These are phyloP conservation scores for Aselliscus stoliczkanus DNA, from an alignment of 2,797 vertebrate genomes.

Conservation along the genomic window DNA sequence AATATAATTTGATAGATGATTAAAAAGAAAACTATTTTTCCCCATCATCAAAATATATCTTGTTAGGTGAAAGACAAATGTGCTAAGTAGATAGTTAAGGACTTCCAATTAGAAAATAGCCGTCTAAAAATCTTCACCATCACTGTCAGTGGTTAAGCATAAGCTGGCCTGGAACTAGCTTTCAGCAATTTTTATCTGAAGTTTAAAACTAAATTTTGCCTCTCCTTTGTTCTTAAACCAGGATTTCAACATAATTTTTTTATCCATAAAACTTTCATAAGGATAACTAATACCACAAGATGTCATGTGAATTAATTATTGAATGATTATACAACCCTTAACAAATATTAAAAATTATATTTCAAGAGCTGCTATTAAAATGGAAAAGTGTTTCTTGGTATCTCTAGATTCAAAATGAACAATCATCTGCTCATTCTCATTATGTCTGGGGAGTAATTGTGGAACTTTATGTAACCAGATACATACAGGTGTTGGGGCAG, in stretches of 20 bases:
- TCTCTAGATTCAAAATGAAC: not conserved
- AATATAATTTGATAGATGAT: not conserved
- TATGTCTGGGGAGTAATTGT: constrained; percentile 23
- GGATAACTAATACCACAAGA: not conserved
- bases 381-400: constrained; percentile 29
- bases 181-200: constrained; percentile 10
- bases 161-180: not conserved
- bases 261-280: constrained; percentile 8
- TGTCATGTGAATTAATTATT: constrained; percentile 29
- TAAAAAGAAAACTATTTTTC: constrained; percentile 26
- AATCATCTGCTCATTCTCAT: constrained; percentile 8
- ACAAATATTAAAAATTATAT: constrained; percentile 52
- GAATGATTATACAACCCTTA: not conserved
- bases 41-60: constrained; percentile 1
- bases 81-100: not conserved
- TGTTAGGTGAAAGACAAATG: not conserved
- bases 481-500: not conserved
- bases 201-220: not conserved
- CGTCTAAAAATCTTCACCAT: not conserved
- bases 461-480: not conserved
- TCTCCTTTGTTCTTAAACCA: constrained; percentile 11
- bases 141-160: constrained; percentile 6
- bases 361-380: constrained; percentile 26
- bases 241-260: constrained; percentile 14
- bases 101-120: constrained; percentile 28